Base-by-base conservation (phyloP, 2,888 invertebrate genomes). In the Synanthedon vespiformis region DNA sequence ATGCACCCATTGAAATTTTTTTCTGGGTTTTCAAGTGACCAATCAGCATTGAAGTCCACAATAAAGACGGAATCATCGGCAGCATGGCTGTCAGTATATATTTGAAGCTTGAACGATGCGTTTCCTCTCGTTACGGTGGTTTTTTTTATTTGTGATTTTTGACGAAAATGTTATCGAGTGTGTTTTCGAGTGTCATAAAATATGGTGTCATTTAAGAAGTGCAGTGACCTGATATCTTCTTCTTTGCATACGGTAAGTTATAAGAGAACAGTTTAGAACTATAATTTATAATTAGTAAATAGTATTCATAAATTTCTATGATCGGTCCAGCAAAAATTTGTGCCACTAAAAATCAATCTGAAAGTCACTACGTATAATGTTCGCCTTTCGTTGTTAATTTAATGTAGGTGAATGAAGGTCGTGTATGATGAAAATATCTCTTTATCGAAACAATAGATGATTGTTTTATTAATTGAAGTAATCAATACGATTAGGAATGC, bases 41-140 rank as follows among this genome's bases (percentile, higher is more conserved):
- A 92, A 92, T 92, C 88, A 84, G 88, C 88, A 81, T 68, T 70
- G 87, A 88, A 89, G 88, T 87, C 89, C 88, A 90, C 90, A 91
- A 92, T 92, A 93, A 94, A 94, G 92, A 91, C 92, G 91, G 92
- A 91, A 91, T 92, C 91, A 90, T 90, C 91, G 90, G 91, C 93
- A 94, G 93, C 92, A 95, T 95, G 94, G 95, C 94, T 94, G 95
- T 93, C 95, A 96, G 95, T 97, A 96, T 96, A 96, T 94, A 96
- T 95, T 93, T 94, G 94, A 93, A 92, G 91, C 90, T 91, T 90
- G 90, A 86, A 91, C 89, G 90, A 94, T 94, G 93, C 91, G 90
- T 90, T 92, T 92, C 93, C 93, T 94, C 91, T 92, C 92, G 90
- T 91, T 89, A 89, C 78, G 83, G 88, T 88, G 88, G 82, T 81